These are phyloP conservation scores for Bombycilla garrulus DNA, from an alignment of 2,113 vertebrate species.

Conservation along the genomic window DNA sequence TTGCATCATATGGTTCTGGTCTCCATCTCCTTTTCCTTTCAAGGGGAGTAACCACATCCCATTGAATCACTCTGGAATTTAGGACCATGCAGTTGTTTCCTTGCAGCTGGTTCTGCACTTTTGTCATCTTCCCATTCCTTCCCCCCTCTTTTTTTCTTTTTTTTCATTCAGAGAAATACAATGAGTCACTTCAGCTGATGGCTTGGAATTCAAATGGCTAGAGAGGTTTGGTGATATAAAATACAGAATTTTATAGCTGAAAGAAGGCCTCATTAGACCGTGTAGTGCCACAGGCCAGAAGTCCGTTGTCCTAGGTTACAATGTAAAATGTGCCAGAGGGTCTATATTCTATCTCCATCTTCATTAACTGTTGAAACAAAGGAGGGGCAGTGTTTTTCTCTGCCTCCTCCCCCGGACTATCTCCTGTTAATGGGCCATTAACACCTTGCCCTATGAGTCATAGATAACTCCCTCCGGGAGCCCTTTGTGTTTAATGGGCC, in stretches of 20 bases:
- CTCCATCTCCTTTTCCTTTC: neutral
- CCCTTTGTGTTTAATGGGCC: no score
- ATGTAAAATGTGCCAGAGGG: no score
- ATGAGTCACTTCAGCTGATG: neutral
- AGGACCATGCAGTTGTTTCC: neutral
- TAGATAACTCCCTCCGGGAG: no score
- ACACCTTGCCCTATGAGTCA: no score
- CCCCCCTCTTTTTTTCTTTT: fast-evolving
- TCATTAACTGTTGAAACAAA: no score
- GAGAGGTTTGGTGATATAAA: neutral
- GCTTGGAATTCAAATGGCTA: neutral
- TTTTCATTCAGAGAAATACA: neutral
- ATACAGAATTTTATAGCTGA: neutral
- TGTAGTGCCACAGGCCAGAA: neutral
- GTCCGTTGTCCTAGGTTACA: no score
- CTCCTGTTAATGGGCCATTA: no score
- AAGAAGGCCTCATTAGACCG: neutral
- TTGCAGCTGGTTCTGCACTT: neutral
- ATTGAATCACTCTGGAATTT: neutral
- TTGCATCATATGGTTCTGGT: neutral
- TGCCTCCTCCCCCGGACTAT: no score
- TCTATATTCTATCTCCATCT: no score
- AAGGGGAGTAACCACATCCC: neutral
- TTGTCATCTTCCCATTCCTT: fast-evolving
- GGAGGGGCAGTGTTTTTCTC: no score